These are phyloP conservation scores for Chloromyia formosa DNA, from an alignment of 2,888 invertebrate genomes.

Conservation along the genomic window DNA sequence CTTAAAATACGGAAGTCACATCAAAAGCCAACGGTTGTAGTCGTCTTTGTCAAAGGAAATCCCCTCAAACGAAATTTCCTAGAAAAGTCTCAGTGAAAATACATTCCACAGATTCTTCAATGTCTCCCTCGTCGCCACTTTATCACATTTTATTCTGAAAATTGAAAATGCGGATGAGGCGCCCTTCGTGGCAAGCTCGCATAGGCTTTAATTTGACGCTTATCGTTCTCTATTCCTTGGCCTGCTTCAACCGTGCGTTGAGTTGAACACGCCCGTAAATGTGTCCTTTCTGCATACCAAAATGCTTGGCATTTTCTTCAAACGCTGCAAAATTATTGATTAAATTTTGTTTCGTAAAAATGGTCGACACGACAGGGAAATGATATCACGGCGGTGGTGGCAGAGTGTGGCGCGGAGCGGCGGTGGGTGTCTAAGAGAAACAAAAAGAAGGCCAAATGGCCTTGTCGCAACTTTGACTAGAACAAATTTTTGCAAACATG, in stretches of 20 bases:
- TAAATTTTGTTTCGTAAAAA: slow-evolving; percentile 29
- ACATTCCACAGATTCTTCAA: not conserved
- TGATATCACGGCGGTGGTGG: no score
- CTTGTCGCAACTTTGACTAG: not conserved
- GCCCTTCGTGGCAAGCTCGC: not conserved
- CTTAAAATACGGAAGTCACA: slow-evolving; percentile 13
- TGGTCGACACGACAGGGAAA: no score
- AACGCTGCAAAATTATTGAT: not conserved
- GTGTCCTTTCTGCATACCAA: no score
- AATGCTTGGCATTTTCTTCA: not conserved
- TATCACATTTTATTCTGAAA: no score
- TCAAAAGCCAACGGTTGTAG: not conserved
- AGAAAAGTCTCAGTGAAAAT: no score
- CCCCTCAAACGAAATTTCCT: slow-evolving; percentile 8
- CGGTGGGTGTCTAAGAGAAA: no score
- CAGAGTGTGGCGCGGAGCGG: no score
- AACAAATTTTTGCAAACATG: no score
- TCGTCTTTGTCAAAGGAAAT: no score
- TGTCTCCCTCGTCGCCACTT: no score
- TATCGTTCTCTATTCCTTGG: not conserved
- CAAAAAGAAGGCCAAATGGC: not conserved
- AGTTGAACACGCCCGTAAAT: no score
- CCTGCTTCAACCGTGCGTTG: not conserved
- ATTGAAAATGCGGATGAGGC: not conserved
- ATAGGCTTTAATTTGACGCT: slow-evolving; percentile 22